Base-by-base conservation (phyloP, 2,797 vertebrate species). In the Netta rufina region DNA sequence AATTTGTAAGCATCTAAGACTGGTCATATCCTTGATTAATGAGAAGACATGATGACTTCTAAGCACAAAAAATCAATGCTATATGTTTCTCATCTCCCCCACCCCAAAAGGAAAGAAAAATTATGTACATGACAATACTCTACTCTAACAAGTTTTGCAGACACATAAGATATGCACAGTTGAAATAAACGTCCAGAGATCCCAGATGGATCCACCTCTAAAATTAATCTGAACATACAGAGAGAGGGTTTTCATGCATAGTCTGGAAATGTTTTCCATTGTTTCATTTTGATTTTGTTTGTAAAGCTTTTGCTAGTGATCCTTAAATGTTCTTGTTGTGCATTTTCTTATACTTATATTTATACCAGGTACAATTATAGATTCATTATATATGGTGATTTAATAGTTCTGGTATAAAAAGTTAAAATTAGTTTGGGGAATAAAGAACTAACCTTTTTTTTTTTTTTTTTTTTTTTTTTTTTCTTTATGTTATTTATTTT, bases 11-110 rank as follows among this genome's bases (percentile, higher is more conserved):
- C 87, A 75, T 71, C 74, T n/a, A 51, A 62, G 54, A 38, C 6
- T 89, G 57, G 32, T n/a, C 45, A 85, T 91, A 65, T 8, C 36
- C 43, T 58, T 92, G 94, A 95, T 97, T 96, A 87, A 91, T 43
- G 38, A 80, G 90, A 91, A 83, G 38, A 82, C 61, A 17, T 11
- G 67, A 43, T 91, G 18, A 62, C 93, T 96, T 87, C 36, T 49
- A 67, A 80, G 90, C 56, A 41, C 61, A 90, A 95, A 81, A 95
- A 91, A 96, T 96, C 53, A 36, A 33, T 92, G 14, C 10, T 85
- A 54, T 9, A 1, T 51, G 16, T 95, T 90, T 95, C 32, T 43
- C 9, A 30, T 64, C 43, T 87, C 12, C 45, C 36, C 25, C 8
- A 5, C 15, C 53, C 71, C 74, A 57, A 87, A 92, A 92, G 88